These are phyloP conservation scores for Calidris pygmaea DNA, from an alignment of 2,113 vertebrate genomes.

Conservation along the genomic window DNA sequence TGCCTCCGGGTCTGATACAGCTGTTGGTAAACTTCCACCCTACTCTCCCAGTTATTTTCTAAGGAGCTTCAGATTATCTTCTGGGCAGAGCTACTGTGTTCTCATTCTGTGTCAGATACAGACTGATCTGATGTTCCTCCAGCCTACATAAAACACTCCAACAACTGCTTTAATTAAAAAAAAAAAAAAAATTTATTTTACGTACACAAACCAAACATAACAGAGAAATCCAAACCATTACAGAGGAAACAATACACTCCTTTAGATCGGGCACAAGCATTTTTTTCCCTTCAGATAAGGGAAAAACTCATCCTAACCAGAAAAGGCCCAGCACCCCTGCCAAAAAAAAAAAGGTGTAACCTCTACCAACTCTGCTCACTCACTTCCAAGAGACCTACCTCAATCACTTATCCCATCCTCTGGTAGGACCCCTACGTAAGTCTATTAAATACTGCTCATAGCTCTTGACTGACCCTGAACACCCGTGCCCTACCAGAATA, in stretches of 20 bases:
- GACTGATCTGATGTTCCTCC: not conserved
- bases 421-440: not conserved
- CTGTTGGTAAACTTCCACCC: constrained; percentile 5
- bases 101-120: not conserved
- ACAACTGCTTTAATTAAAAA: not conserved
- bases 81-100: not conserved
- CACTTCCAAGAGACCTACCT: not conserved
- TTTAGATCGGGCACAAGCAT: not conserved
- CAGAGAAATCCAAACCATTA: not conserved
- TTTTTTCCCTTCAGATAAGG: not conserved
- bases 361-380: not conserved
- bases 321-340: not conserved
- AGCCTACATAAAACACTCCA: not conserved
- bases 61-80: not conserved
- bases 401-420: not conserved
- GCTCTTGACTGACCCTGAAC: not conserved
- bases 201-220: not conserved
- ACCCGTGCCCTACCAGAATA: not conserved
- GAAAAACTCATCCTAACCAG: not conserved
- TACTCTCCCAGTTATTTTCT: not conserved
- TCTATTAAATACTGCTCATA: not conserved
- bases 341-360: not conserved
- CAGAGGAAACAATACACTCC: not conserved
- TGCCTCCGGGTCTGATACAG: not conserved
- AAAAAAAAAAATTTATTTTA: not conserved